Conservation (phyloP, 2,888 invertebrate species). For the Rapana venosa region DNA sequence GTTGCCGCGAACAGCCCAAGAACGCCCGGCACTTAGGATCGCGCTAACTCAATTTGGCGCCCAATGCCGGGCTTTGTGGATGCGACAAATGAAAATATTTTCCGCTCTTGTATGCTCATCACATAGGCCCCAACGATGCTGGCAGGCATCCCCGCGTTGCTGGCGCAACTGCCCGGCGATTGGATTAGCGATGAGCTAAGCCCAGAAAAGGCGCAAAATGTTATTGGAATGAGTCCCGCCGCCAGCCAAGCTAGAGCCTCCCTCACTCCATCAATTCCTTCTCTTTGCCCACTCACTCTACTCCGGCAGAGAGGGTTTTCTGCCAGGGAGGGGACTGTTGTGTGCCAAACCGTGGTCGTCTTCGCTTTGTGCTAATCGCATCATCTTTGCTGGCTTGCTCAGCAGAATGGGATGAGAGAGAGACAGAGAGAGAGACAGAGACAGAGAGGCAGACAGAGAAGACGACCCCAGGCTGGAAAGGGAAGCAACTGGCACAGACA, state of each 20-base stretch:
- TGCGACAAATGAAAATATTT: constrained; percentile 46
- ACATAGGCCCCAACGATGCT: constrained; percentile 33
- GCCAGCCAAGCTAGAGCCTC: not conserved
- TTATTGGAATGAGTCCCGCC: constrained; percentile 39
- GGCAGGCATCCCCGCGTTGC: not conserved
- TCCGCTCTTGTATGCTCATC: constrained; percentile 47
- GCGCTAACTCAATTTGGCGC: constrained; percentile 39
- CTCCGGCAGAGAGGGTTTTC: too few relatives aligned
- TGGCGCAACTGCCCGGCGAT: constrained; percentile 24
- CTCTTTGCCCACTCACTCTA: not conserved
- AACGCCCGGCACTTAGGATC: constrained; percentile 43
- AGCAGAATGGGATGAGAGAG: not conserved
- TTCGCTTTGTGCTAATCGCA: not conserved
- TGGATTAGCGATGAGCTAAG: constrained; percentile 31
- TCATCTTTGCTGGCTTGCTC: constrained; percentile 11
- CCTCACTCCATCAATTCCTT: constrained; percentile 18
- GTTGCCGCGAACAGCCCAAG: constrained; percentile 10
- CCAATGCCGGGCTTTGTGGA: constrained; percentile 45
- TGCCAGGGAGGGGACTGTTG: not conserved
- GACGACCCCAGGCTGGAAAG: too few relatives aligned
- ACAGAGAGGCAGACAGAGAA: not conserved
- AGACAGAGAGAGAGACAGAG: not conserved
- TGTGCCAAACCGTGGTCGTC: not conserved
- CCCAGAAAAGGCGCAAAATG: constrained; percentile 39
- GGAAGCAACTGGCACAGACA: too few relatives aligned